These are phyloP conservation scores for Gerris buenoi DNA, from an alignment of 1,140 invertebrate species.

Conservation along the genomic window DNA sequence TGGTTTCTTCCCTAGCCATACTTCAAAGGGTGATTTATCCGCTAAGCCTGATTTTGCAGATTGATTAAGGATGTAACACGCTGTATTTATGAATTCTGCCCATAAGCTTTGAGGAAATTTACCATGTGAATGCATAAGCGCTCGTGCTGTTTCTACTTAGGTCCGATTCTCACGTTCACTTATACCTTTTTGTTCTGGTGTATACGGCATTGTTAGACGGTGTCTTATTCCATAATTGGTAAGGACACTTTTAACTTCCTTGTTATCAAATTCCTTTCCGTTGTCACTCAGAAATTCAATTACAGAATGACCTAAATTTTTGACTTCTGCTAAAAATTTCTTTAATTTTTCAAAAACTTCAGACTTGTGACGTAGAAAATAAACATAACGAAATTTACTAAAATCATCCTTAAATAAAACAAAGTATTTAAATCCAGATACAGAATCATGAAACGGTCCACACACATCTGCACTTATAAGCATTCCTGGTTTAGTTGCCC, in stretches of 20 bases:
- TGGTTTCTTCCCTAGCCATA: neutral
- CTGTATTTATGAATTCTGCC: neutral
- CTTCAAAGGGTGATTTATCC: neutral
- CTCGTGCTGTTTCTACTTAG: neutral
- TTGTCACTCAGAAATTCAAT: slow-evolving; percentile 27
- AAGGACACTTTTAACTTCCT: slow-evolving; percentile 22
- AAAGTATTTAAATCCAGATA: slow-evolving; percentile 24
- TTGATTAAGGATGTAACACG: neutral
- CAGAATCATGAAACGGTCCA: slow-evolving; percentile 20
- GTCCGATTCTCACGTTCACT: neutral
- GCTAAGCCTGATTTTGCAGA: neutral
- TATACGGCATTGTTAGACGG: neutral
- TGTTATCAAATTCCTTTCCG: slow-evolving; percentile 21
- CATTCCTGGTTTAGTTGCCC: slow-evolving; percentile 20
- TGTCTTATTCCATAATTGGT: slow-evolving; percentile 3
- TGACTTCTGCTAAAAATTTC: slow-evolving; percentile 20
- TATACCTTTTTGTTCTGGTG: neutral
- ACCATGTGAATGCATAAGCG: neutral
- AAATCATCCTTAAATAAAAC: slow-evolving; percentile 26
- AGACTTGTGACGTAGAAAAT: slow-evolving; percentile 24
- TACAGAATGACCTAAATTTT: slow-evolving; percentile 20
- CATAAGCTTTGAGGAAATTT: neutral
- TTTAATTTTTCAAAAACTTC: slow-evolving; percentile 21
- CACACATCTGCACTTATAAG: slow-evolving; percentile 25
- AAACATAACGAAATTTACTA: slow-evolving; percentile 25